Percentiles rank a stretch among this genome's conserved stretches.
These are phyloP conservation scores for Vulpes vulpes DNA, from an alignment of 2,113 vertebrate species.

Conservation along the genomic window DNA sequence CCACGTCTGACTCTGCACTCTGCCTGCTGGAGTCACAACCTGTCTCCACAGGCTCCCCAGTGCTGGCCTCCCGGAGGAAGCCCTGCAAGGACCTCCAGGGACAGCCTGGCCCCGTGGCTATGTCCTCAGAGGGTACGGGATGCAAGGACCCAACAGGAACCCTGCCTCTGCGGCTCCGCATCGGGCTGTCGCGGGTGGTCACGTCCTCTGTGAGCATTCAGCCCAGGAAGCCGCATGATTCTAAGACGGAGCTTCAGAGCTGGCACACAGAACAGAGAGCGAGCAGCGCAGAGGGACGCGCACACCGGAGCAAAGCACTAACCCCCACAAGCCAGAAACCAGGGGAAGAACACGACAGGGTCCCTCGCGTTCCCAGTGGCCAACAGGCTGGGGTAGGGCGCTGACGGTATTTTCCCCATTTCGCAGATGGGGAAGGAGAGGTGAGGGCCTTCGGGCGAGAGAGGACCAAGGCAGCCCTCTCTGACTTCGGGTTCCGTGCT, in stretches of 20 bases:
- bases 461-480: no score
- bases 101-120: neutral
- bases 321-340: no score
- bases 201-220: neutral
- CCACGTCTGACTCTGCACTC: no score
- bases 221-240: neutral
- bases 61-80: neutral
- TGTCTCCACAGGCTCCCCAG: neutral
- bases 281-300: no score
- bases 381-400: fast-evolving
- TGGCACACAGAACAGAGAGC: neutral
- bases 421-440: neutral
- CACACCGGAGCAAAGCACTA: fast-evolving
- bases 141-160: neutral
- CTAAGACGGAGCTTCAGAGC: neutral
- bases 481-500: fast-evolving
- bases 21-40: neutral
- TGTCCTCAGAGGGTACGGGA: neutral
- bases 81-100: fast-evolving
- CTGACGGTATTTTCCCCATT: fast-evolving
- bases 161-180: neutral
- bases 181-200: fast-evolving
- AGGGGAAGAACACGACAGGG: fast-evolving
- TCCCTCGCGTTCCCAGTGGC: fast-evolving
- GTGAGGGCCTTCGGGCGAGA: fast-evolving